These are phyloP conservation scores for Leucophenga maculata DNA, from an alignment of 2,888 invertebrate species.

Conservation along the genomic window DNA sequence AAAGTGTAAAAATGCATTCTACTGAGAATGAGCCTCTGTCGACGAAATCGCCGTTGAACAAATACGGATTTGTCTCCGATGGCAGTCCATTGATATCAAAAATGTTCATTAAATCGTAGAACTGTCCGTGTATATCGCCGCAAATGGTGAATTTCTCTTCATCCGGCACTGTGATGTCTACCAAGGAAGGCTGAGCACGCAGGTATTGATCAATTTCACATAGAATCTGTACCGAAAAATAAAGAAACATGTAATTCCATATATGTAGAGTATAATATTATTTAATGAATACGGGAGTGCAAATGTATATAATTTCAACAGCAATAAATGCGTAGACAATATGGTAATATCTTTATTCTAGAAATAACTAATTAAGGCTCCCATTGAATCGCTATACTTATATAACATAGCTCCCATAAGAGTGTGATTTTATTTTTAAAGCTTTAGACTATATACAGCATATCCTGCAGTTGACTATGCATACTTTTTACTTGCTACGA, in stretches of 20 bases:
- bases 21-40: conserved; percentile 99
- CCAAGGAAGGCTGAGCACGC: conserved; percentile 87
- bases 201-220: conserved; percentile 90
- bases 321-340: too few species aligned
- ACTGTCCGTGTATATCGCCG: conserved; percentile 99
- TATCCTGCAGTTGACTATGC: too few species aligned
- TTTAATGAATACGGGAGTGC: too few species aligned
- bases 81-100: conserved; percentile 97
- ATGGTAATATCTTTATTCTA: too few species aligned
- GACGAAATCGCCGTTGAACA: conserved; percentile 99
- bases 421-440: too few species aligned
- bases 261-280: too few species aligned
- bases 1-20: conserved; percentile 97
- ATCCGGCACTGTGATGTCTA: conserved; percentile 90
- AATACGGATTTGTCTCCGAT: conserved; percentile 93
- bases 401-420: too few species aligned
- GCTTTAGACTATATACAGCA: too few species aligned
- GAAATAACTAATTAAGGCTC: too few species aligned
- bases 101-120: conserved; percentile 97
- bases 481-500: too few species aligned
- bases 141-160: conserved; percentile 96
- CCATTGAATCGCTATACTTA: too few species aligned
- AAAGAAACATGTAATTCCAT: background rate
- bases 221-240: conserved; percentile 80
- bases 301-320: too few species aligned